These are phyloP conservation scores for Zosterops japonicus DNA, from an alignment of 2,113 vertebrate genomes.

Conservation along the genomic window DNA sequence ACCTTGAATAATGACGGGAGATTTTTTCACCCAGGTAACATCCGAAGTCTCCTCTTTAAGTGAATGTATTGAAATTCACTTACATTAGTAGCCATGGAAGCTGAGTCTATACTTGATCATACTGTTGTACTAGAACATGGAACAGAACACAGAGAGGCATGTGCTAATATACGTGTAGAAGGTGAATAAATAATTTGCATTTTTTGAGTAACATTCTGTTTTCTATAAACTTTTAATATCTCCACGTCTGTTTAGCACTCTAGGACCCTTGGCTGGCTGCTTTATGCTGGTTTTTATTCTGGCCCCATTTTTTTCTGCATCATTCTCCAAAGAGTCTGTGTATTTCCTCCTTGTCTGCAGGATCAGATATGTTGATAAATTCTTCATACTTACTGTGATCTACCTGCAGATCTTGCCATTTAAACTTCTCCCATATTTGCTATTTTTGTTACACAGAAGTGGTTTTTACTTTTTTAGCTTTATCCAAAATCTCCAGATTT, in stretches of 20 bases:
- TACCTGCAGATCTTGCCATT: not conserved
- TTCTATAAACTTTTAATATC: not conserved
- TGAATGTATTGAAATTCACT: not conserved
- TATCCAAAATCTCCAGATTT: not conserved
- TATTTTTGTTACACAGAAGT: not conserved
- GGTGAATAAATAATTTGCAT: not conserved
- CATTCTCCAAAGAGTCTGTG: not conserved
- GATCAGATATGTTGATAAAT: not conserved
- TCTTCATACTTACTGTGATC: not conserved
- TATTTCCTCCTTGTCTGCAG: not conserved
- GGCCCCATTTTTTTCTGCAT: not conserved
- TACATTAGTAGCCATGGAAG: not conserved
- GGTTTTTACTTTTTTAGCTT: not conserved
- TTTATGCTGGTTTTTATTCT: not conserved
- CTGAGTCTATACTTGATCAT: not conserved
- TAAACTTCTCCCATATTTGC: not conserved
- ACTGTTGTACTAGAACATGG: not conserved
- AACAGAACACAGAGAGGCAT: not conserved
- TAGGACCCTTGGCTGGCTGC: not conserved
- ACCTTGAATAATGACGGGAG: not conserved
- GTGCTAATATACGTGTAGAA: not conserved
- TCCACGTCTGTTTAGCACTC: not conserved
- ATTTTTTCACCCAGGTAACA: not conserved
- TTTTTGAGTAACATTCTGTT: not conserved
- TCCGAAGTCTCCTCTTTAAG: not conserved